Evolutionary conservation across 2,888 invertebrate genomes (phyloP), one percentile per base, ranked within the genome.

Genomic region (Hydrotaea cyrtoneurina): DNA sequence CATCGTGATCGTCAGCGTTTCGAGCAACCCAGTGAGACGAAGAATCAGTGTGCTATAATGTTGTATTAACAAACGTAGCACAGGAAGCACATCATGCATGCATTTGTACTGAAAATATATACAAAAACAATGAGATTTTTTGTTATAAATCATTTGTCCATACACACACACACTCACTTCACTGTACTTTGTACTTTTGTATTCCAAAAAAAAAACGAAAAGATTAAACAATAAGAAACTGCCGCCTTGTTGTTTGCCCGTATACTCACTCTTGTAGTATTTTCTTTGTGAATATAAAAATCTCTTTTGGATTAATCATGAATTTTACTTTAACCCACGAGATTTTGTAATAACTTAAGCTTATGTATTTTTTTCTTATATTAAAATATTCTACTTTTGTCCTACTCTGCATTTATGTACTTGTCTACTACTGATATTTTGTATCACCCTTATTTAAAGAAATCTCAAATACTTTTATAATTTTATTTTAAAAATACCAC

Each of bases 1-100:
- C 83, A 85, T 26, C 87, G 89, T 7, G 89, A 91, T 80, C 88
- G 89, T 31, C 89, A 88, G 76, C 88, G 89, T 17, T 77, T 91
- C 19, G 92, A 92, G 71, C 90, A 90, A 21, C 89, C 89, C 0
- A 90, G 88, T 78, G 92, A 92, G 71, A 91, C 92, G 79, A 92
- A 92, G 80, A 91, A 90, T 86, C 90, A 91, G 87, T 89, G 90
- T 87, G 92, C 89, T 86, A 92, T 92, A 81, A 93, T 93, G 93
- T 88, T 93, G 57, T 93, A 93, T 85, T 93, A 89, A 79, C 8
- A 71, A 19, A 55, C 8, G 19, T 72, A 55, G 13, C 11, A 57
- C 43, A 46, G 31, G 10, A 7, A 0, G 0, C 59, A 78, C 17
- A 46, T 31, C 15, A 36, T 23, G 26, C 59, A 59, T 26, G 26